These are phyloP conservation scores for Labroides dimidiatus DNA, from an alignment of 2,797 vertebrate species.

Conservation along the genomic window DNA sequence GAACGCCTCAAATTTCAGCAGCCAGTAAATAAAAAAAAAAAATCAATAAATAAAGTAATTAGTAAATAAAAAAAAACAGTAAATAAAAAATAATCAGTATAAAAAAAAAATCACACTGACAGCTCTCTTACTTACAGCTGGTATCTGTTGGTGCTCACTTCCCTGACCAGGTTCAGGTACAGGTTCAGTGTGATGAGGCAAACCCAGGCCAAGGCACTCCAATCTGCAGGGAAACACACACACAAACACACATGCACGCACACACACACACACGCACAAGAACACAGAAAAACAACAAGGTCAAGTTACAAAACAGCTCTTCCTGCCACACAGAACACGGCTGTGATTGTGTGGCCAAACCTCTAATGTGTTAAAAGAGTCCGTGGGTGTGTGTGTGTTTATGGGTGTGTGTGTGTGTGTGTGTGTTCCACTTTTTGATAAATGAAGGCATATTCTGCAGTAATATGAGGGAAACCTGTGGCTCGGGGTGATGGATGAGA, in stretches of 20 bases:
- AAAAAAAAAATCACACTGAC: background rate
- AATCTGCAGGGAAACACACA: slow-evolving; percentile 73
- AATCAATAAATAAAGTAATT: no score
- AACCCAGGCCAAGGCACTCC: slow-evolving; percentile 86
- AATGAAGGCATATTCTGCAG: slow-evolving; percentile 79
- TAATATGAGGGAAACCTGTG: slow-evolving; percentile 84
- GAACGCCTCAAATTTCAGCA: background rate
- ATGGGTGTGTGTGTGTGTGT: slow-evolving; percentile 10
- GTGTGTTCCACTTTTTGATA: slow-evolving; percentile 74
- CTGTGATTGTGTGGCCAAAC: slow-evolving; percentile 39
- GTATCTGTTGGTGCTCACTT: slow-evolving; percentile 80
- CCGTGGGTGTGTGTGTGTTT: slow-evolving; percentile 23
- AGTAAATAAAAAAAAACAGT: no score
- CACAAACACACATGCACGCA: background rate
- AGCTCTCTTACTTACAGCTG: slow-evolving; percentile 75
- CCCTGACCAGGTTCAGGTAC: slow-evolving; percentile 84
- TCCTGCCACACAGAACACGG: slow-evolving; percentile 43
- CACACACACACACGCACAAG: slow-evolving; percentile 5
- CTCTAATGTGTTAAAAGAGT: background rate
- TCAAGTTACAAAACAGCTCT: slow-evolving; percentile 66
- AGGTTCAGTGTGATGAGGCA: slow-evolving; percentile 86
- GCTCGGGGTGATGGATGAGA: slow-evolving; percentile 75
- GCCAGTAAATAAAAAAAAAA: no score
- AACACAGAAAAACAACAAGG: slow-evolving; percentile 65
- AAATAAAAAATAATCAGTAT: background rate